Evolutionary conservation across 2,797 vertebrate genomes (phyloP).

Genomic region (Semotilus atromaculatus): DNA sequence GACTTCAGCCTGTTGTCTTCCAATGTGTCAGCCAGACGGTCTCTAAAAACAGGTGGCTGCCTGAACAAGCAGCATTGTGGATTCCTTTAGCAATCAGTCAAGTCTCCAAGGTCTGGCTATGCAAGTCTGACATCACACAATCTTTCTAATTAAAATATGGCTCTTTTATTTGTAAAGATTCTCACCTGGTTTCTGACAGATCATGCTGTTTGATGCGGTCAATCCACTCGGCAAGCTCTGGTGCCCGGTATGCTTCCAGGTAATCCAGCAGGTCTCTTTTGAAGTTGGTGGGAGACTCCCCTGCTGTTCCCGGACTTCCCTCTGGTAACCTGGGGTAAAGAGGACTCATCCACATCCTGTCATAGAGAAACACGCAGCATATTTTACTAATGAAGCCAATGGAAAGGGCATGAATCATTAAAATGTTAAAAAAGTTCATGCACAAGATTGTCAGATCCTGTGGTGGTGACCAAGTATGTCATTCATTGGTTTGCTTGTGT

Average conservation of each 20-base stretch:
- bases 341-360: slow-evolving; percentile 95
- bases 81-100: background rate
- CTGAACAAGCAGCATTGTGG: background rate
- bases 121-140: background rate
- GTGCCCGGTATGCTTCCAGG: slow-evolving; percentile 83
- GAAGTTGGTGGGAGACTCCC: slow-evolving; percentile 92
- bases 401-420: background rate
- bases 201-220: slow-evolving; percentile 88
- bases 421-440: background rate
- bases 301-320: slow-evolving; percentile 74
- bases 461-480: background rate
- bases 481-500: background rate
- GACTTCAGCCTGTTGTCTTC: too few relatives aligned
- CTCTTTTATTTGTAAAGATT: background rate
- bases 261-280: slow-evolving; percentile 92
- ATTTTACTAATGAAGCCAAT: slow-evolving; percentile 9
- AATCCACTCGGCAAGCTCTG: slow-evolving; percentile 87
- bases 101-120: background rate
- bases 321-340: slow-evolving; percentile 86
- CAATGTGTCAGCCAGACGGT: background rate
- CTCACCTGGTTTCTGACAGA: slow-evolving; percentile 87
- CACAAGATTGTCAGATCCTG: background rate
- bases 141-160: background rate
- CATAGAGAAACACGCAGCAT: slow-evolving; percentile 36
- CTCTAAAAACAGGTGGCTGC: background rate